phyloP scores from a whole-genome alignment of 2,113 vertebrate genomes.

The Struthio camelus region DNA sequence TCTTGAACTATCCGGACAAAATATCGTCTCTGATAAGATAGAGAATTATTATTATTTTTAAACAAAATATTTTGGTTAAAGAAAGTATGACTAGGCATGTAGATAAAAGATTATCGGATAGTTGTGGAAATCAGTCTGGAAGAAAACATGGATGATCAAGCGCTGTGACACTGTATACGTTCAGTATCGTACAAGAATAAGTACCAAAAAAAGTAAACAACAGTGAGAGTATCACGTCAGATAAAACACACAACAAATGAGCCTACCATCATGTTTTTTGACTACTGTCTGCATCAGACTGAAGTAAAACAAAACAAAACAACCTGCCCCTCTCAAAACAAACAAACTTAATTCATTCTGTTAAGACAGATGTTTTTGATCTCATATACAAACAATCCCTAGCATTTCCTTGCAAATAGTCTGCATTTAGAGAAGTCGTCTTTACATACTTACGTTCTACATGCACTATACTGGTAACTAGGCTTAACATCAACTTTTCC shows the following conservation, averaged over 20 bases:
- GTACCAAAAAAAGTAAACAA: background rate
- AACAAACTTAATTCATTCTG: background rate
- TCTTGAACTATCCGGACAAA: background rate
- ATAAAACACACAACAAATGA: background rate
- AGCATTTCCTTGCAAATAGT: background rate
- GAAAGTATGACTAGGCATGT: background rate
- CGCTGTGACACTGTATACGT: background rate
- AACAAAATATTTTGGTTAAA: background rate
- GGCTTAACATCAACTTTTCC: background rate
- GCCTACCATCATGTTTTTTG: background rate
- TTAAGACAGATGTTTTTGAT: background rate
- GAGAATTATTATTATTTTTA: background rate
- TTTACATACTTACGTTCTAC: background rate
- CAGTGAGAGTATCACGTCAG: background rate
- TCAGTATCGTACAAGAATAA: background rate
- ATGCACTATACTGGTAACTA: background rate
- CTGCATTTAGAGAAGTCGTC: background rate
- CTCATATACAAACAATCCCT: background rate
- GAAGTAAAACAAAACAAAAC: background rate
- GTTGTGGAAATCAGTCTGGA: background rate
- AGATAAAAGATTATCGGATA: background rate
- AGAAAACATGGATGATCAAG: background rate
- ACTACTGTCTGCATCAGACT: background rate
- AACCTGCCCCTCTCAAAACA: background rate
- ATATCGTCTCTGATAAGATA: background rate